Conservation (phyloP, 2,797 vertebrate species). For the Sebastes glaucus region DNA sequence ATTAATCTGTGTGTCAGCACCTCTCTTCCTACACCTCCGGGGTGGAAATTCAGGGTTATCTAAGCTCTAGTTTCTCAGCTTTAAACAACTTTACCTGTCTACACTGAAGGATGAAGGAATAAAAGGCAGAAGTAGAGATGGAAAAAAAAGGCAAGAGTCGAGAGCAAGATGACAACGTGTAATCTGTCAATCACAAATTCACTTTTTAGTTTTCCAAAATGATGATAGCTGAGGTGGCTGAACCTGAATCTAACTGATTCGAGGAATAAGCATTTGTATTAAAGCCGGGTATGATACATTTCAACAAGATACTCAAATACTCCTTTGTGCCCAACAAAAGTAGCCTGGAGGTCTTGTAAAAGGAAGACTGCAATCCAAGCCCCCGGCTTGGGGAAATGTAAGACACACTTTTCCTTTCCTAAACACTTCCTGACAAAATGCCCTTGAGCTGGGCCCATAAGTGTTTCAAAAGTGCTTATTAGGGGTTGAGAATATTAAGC, state of each 20-base stretch:
- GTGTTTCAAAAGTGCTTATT: conserved; percentile 6
- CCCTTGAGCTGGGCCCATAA: neutral
- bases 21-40: conserved; percentile 39
- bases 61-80: conserved; percentile 43
- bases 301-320: neutral
- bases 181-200: conserved; percentile 3
- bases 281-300: neutral
- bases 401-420: neutral
- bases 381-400: neutral
- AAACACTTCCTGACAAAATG: neutral
- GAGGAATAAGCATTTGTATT: neutral
- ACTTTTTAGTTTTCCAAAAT: neutral
- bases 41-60: conserved; percentile 56
- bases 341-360: neutral
- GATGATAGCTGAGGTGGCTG: neutral
- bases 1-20: conserved; percentile 70
- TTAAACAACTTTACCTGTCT: conserved; percentile 53
- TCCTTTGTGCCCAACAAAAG: neutral
- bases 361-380: neutral
- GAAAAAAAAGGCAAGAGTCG: neutral
- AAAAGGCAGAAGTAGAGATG: neutral
- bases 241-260: neutral
- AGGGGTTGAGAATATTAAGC: neutral
- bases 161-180: conserved; percentile 15
- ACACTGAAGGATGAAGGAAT: conserved; percentile 23